Evolutionary conservation across 2,797 vertebrate species (phyloP).

Genomic region (Psittacula echo): DNA sequence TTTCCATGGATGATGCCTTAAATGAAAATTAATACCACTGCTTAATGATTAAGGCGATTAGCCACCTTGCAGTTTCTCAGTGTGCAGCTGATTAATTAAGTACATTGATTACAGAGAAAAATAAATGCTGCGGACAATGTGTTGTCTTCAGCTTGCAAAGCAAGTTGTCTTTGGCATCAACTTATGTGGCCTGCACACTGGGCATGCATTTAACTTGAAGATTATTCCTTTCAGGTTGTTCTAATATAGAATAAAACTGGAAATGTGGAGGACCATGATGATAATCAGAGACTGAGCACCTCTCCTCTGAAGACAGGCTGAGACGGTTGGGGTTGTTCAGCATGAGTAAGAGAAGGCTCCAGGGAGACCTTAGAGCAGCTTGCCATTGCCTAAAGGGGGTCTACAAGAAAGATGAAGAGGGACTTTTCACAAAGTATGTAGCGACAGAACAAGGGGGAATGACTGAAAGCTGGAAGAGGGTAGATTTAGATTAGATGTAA

Average conservation of each 20-base stretch:
- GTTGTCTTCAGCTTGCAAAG: neutral
- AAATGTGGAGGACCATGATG: neutral
- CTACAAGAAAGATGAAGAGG: neutral
- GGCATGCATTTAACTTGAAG: neutral
- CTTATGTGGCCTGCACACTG: neutral
- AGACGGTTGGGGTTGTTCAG: neutral
- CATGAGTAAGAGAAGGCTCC: neutral
- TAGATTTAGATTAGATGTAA: neutral
- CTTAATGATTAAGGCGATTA: conserved; percentile 45
- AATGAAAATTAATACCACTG: conserved; percentile 55
- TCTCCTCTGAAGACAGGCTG: neutral
- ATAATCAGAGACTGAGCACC: neutral
- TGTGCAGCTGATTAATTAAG: conserved; percentile 48
- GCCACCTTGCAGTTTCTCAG: conserved; percentile 48
- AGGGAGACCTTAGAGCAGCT: neutral
- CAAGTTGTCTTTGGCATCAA: neutral
- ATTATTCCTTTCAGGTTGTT: neutral
- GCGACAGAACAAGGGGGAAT: neutral
- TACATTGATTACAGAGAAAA: conserved; percentile 35
- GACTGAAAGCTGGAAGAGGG: neutral
- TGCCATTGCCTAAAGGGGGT: neutral
- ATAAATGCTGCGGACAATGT: neutral
- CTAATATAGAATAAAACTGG: neutral
- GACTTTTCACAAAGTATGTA: neutral
- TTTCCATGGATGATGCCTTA: conserved; percentile 18